Conservation (phyloP, 2,113 vertebrate genomes). For the Chauna torquata region DNA sequence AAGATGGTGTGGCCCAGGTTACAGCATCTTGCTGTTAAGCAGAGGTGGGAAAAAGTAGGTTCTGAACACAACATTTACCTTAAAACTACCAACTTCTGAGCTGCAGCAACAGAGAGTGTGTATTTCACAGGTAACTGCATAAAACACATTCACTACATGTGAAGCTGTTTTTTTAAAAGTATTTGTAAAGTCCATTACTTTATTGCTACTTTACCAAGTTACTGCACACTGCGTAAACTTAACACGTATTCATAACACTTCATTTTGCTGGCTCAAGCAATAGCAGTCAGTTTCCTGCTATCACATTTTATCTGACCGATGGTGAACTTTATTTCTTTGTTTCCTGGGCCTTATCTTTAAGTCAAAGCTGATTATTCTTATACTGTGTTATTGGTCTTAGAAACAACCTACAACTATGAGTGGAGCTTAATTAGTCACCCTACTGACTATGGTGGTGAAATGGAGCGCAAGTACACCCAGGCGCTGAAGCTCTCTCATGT, state of each 20-base stretch:
- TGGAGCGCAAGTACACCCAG: slow-evolving; percentile 70
- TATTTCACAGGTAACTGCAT: neutral
- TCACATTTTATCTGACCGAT: neutral
- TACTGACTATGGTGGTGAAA: slow-evolving; percentile 72
- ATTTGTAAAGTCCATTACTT: neutral
- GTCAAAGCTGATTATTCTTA: neutral
- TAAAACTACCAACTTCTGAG: neutral
- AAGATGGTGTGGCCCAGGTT: neutral
- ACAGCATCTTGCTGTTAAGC: neutral
- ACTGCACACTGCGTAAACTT: neutral
- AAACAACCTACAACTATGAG: slow-evolving; percentile 75
- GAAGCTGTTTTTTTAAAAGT: neutral
- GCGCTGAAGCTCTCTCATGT: slow-evolving; percentile 77
- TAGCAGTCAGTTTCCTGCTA: neutral
- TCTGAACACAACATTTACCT: neutral
- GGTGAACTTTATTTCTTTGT: neutral
- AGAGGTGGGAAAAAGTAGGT: rapidly evolving
- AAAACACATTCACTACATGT: neutral
- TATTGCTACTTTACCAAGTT: neutral
- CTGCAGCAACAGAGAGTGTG: neutral
- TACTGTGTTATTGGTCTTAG: slow-evolving; percentile 44
- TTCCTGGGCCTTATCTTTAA: neutral
- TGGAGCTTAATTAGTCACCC: slow-evolving; percentile 81
- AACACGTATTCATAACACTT: neutral
- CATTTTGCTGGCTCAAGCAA: neutral